Percentiles rank a stretch among this genome's conserved stretches.
These are phyloP conservation scores for Leptothorax acervorum DNA, from an alignment of 2,888 invertebrate genomes.

Conservation along the genomic window DNA sequence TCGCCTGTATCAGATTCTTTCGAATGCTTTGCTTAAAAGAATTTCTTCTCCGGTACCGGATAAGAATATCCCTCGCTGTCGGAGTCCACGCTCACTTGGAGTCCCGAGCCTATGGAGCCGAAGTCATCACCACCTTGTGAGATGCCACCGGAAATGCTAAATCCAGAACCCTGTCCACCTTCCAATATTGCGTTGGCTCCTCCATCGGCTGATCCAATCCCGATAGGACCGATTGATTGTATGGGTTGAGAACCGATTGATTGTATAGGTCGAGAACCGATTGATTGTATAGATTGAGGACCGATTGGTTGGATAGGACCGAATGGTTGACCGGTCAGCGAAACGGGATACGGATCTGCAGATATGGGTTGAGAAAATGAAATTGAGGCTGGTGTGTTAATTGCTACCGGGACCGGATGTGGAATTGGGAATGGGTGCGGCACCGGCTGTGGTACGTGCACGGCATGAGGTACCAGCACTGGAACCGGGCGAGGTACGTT, in stretches of 20 bases:
- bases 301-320: not conserved
- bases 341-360: not conserved
- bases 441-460: constrained; percentile 45
- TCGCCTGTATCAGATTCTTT: not conserved
- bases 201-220: not conserved
- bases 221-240: not conserved
- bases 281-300: not conserved
- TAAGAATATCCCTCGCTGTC: constrained; percentile 69
- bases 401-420: constrained; percentile 9
- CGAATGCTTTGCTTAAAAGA: constrained; percentile 45
- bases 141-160: not conserved
- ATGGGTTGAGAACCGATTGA: not conserved
- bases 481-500: constrained; percentile 66
- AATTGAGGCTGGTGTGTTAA: constrained; percentile 5
- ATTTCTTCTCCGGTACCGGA: constrained; percentile 67
- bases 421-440: constrained; percentile 8
- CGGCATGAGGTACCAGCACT: constrained; percentile 57
- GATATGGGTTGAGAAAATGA: not conserved
- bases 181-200: not conserved
- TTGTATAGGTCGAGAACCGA: not conserved
- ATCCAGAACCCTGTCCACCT: not conserved
- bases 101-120: not conserved
- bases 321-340: not conserved
- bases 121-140: not conserved
- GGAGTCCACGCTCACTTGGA: not conserved